phyloP scores from a whole-genome alignment of 1,140 invertebrate genomes.

The Drosophila suzukii region DNA sequence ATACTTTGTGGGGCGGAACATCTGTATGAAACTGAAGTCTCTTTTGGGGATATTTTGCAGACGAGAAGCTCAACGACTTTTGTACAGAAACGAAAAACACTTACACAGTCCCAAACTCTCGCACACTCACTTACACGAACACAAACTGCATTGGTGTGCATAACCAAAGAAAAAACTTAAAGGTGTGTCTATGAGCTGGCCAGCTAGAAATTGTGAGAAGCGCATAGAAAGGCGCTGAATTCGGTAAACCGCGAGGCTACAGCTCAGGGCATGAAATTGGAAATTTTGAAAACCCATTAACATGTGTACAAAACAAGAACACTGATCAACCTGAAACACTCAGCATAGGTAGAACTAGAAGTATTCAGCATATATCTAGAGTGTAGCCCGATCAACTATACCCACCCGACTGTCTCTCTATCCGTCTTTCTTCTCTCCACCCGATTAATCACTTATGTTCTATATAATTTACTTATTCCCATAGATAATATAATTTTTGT shows the following conservation, averaged over 20 bases:
- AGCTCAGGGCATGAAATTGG: conserved; percentile 11
- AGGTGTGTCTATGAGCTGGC: conserved; percentile 11
- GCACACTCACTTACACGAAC: conserved; percentile 29
- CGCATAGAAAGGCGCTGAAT: conserved; percentile 18
- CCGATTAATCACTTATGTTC: conserved; percentile 61
- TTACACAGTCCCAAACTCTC: conserved; percentile 32
- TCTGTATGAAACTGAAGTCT: conserved; percentile 41
- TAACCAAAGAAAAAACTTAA: conserved; percentile 22
- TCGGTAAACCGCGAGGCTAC: not conserved
- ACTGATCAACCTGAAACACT: conserved; percentile 20
- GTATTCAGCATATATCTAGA: conserved; percentile 36
- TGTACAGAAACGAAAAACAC: conserved; percentile 39
- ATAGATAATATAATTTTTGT: conserved; percentile 79
- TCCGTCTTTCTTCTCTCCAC: conserved; percentile 25
- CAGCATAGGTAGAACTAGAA: conserved; percentile 48
- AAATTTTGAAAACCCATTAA: not conserved
- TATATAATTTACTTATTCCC: conserved; percentile 71
- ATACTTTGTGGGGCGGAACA: conserved; percentile 3
- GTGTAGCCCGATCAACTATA: conserved; percentile 32
- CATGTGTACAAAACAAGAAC: conserved; percentile 43
- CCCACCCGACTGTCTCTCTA: conserved; percentile 24
- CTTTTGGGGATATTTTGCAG: conserved; percentile 44
- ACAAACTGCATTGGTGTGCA: conserved; percentile 44
- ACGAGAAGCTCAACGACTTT: conserved; percentile 34
- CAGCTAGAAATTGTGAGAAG: conserved; percentile 24